Base-by-base conservation (phyloP, 2,888 invertebrate genomes). In the Argynnis bischoffii region DNA sequence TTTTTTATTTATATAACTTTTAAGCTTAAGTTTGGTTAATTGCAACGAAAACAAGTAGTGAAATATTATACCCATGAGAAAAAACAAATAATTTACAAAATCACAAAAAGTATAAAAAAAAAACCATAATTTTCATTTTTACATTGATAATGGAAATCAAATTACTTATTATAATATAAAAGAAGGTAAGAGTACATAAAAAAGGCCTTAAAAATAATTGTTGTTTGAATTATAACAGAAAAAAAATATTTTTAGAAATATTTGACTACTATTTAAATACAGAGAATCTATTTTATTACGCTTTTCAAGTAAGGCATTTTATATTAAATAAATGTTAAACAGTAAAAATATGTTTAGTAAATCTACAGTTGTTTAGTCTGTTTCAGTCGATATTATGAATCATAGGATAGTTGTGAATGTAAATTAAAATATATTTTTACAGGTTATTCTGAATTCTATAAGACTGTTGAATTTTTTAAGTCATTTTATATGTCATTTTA, bases 221-320 rank as follows among this genome's bases (percentile, higher is more conserved):
- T 79, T 77, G 75, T 79, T 79, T 83, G 82, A 82, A 81, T 79
- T 81, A 79, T 81, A 82, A 80, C 76, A 75, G 79, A 79, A 81
- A 80, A 81, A 77, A 85, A 80, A 79, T 83, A 84, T 86, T 86
- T 87, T 87, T 86, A 85, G 83, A 86, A 79, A 75, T 85, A 79
- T 88, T 84, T 80, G 80, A 83, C 85, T 74, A 83, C 85, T 85
- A 51, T 51, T 61, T 51, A 61, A 77, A 82, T 81, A 82, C 78
- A 86, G 86, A 81, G 77, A 81, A 87, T 88, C 86, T 92, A 92
- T 92, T 91, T 92, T 92, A 90, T 90, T 91, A 92, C 87, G 86
- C 83, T 85, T 90, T 87, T 82, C 76, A 76, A 84, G 75, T 83
- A 79, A 75, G 76, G 78, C 83, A 83, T 84, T 84, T 84, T 83